Evolutionary conservation across 2,797 vertebrate genomes (phyloP), one percentile per base, ranked within the genome.

Genomic region (Neostethus bicornis): DNA sequence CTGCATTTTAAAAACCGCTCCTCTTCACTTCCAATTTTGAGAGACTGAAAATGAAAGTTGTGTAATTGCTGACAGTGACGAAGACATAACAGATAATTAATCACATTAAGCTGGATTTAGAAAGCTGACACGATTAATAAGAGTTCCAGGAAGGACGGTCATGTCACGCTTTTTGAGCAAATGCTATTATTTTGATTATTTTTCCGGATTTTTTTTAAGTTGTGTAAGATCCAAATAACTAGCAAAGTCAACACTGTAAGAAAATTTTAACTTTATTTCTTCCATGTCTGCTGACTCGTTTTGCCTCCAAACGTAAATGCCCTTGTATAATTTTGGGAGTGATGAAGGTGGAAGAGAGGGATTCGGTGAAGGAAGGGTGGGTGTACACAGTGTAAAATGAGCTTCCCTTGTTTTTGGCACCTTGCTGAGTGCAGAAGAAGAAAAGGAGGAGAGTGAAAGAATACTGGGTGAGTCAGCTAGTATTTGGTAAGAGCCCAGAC

Each of bases 331-430:
- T 80, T 77, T 81, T 80, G 74, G 71, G 82, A 81, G 51, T 67
- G 66, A 79, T 74, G 74, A 64, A 69, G 77, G 73, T 74, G 72
- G 67, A 84, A 73, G 71, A 81, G 78, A 86, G 67, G 63, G 78
- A 69, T 70, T 78, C 75, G 69, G 44, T 26, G 55, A 62, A 79
- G 75, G 78, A 85, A 85, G 83, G 82, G 85, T 83, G 86, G 79
- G 81, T 70, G 73, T 32, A 65, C 51, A 20, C 57, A 77, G 64
- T 81, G 80, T 86, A 89, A 88, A 86, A 79, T 68, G 75, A 87
- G 78, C 83, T 77, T 81, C 77, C 75, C 75, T 79, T 85, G 71
- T 84, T 89, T 87, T 86, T 89, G 85, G 87, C 84, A 88, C 75
- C 80, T 85, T 64, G 66, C 57, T 63, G 73, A 76, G 82, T 51